These are phyloP conservation scores for Gobio gobio DNA, from an alignment of 2,113 vertebrate genomes.

Conservation along the genomic window DNA sequence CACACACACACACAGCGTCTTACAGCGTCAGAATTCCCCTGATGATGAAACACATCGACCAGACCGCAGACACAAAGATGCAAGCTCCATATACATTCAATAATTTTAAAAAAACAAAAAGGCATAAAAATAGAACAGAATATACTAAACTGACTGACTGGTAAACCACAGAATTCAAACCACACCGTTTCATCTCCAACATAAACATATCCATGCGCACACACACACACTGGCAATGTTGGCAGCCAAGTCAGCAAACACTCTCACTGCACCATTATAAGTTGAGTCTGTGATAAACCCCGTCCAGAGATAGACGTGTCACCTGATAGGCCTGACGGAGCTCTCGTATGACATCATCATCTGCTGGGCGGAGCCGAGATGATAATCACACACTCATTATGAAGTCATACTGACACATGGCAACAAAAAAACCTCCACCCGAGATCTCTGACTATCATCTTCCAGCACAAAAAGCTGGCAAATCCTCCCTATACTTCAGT, in stretches of 20 bases:
- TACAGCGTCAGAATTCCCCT: not conserved
- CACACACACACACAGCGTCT: not conserved
- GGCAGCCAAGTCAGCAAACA: conserved; percentile 79
- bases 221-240: conserved; percentile 68
- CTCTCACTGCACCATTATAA: conserved; percentile 75
- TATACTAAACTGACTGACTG: not conserved
- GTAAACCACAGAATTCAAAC: conserved; percentile 19
- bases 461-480: not conserved
- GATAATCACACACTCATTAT: conserved; percentile 24
- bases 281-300: conserved; percentile 78
- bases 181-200: conserved; percentile 54
- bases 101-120: not conserved
- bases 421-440: conserved; percentile 22
- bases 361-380: conserved; percentile 72
- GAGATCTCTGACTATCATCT: conserved; percentile 21
- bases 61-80: conserved; percentile 34
- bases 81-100: not conserved
- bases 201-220: conserved; percentile 53
- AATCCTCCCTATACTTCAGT: conserved; percentile 2
- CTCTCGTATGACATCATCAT: conserved; percentile 70
- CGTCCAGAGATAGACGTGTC: conserved; percentile 79
- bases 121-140: not conserved
- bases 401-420: conserved; percentile 38
- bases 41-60: conserved; percentile 15
- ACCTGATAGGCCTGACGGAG: conserved; percentile 77